Evolutionary conservation across 1,140 invertebrate species (phyloP).

Genomic region (Sitodiplosis mosellana): DNA sequence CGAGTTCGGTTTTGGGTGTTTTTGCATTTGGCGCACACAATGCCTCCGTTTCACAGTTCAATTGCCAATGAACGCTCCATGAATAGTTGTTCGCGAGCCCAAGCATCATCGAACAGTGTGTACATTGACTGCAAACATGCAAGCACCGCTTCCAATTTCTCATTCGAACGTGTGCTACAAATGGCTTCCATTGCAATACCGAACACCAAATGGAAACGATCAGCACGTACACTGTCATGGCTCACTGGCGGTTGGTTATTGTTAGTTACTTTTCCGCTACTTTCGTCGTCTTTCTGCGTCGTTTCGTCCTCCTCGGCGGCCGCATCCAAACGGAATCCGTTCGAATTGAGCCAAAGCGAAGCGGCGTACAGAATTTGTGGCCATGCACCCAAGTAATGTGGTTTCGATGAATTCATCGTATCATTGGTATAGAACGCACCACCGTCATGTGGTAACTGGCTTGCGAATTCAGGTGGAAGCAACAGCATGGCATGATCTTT

Average conservation of each 20-base stretch:
- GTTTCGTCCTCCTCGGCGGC: slow-evolving; percentile 7
- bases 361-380: slow-evolving; percentile 86
- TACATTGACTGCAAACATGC: slow-evolving; percentile 73
- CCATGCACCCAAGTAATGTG: slow-evolving; percentile 84
- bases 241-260: slow-evolving; percentile 23
- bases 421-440: slow-evolving; percentile 95
- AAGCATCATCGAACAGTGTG: slow-evolving; percentile 63
- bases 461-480: slow-evolving; percentile 82
- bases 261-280: slow-evolving; percentile 26
- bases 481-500: slow-evolving; percentile 89
- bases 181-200: slow-evolving; percentile 93
- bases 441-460: slow-evolving; percentile 84
- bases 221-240: slow-evolving; percentile 28
- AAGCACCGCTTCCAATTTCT: slow-evolving; percentile 62
- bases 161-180: slow-evolving; percentile 68
- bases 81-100: slow-evolving; percentile 62
- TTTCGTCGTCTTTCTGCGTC: slow-evolving; percentile 9
- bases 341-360: slow-evolving; percentile 65
- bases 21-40: too few species aligned
- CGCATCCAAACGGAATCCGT: slow-evolving; percentile 26
- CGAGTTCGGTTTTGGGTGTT: too few species aligned
- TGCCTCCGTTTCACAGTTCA: slow-evolving; percentile 91
- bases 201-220: slow-evolving; percentile 78
- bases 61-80: slow-evolving; percentile 59
- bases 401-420: slow-evolving; percentile 79